Evolutionary conservation across 2,888 invertebrate genomes (phyloP).

Genomic region (Galerucella nymphaeae): DNA sequence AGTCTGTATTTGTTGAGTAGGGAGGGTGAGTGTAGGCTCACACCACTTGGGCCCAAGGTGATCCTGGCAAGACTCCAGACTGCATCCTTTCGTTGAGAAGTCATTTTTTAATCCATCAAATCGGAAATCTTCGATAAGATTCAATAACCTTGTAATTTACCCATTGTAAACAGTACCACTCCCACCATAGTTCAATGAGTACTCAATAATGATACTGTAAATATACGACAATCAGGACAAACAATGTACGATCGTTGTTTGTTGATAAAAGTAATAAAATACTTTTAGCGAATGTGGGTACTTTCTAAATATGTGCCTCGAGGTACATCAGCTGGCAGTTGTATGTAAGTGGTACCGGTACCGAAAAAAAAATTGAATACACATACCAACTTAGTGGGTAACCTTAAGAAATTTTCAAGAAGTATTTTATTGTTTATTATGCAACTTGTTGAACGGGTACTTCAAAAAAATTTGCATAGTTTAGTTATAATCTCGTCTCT

Average conservation of each 20-base stretch:
- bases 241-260: background rate
- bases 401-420: too few relatives aligned
- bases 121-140: background rate
- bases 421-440: too few relatives aligned
- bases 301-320: conserved; percentile 15
- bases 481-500: too few relatives aligned
- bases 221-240: conserved; percentile 1
- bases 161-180: conserved; percentile 3
- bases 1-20: too few relatives aligned
- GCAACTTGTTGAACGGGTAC: too few relatives aligned
- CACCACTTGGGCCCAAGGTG: too few relatives aligned
- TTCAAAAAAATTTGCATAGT: too few relatives aligned
- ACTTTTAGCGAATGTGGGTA: conserved; percentile 5
- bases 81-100: too few relatives aligned
- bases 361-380: background rate
- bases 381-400: too few relatives aligned
- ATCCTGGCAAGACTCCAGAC: too few relatives aligned
- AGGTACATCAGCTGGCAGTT: conserved; percentile 8
- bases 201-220: conserved; percentile 9
- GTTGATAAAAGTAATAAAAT: conserved; percentile 14
- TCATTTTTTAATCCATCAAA: background rate
- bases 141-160: background rate
- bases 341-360: background rate
- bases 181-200: background rate
- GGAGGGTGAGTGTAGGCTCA: too few relatives aligned